Evolutionary conservation across 2,888 invertebrate genomes (phyloP), one percentile per base, ranked within the genome.

Genomic region (Melanargia galathea): DNA sequence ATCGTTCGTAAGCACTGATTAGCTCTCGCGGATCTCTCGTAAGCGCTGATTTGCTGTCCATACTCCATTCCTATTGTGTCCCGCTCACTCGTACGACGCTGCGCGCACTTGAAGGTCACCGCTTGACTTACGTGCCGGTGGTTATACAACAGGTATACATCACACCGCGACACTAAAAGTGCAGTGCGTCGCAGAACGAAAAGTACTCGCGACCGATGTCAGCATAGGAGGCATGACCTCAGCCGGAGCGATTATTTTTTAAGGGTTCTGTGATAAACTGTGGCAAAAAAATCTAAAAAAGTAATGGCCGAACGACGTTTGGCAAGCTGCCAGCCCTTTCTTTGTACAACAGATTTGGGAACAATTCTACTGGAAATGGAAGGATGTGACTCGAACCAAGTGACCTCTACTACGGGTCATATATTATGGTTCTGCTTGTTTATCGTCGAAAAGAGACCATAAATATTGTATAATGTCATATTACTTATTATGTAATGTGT

Each of bases 251-350:
- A 8, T 18, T 18, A 18, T 40, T 40, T 40, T 20, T 55, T 26
- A 40, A 43, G 40, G 26, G 18, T 40, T 75, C 75, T 77, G n/a
- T n/a, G 78, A 81, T 83, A 79, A 81, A 82, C 81, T 75, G 81
- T 75, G 76, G 77, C 76, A 77, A 79, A 70, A 78, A 81, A 83
- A 89, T 85, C 85, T 84, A 85, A 86, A 80, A 79, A n/a, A 73
- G 78, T 78, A 80, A 81, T 80, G 77, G 81, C 82, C 73, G 78
- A 77, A 76, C 74, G 74, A 75, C 76, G 79, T 84, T 89, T 90
- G 90, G 90, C 80, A 63, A 60, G 20, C 64, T 60, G 84, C 90
- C 90, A 90, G 78, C 71, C 75, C 71, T 73, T 65, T 70, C 81
- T 75, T 75, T 70, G 74, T 75, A 75, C 75, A 71, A 73, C 73